Conservation (phyloP, 2,888 invertebrate genomes). For the Adelphocoris suturalis region DNA sequence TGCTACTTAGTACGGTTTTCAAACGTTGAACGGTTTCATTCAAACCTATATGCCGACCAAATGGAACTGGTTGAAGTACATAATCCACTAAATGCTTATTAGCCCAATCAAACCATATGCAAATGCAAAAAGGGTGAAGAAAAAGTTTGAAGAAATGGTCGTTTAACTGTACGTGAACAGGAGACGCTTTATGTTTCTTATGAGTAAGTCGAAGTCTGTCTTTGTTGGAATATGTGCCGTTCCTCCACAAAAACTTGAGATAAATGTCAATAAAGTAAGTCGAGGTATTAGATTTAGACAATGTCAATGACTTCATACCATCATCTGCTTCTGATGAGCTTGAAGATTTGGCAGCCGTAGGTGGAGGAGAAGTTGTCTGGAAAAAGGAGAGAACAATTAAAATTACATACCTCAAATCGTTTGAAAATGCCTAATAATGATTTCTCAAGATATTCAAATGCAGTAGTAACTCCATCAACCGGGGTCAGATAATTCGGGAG, state of each 20-base stretch:
- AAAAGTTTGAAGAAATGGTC: constrained; percentile 18
- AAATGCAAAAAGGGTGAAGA: constrained; percentile 72
- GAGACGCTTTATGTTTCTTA: not conserved
- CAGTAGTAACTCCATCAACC: too few relatives aligned
- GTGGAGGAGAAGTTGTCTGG: constrained; percentile 19
- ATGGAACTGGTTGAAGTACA: constrained; percentile 30
- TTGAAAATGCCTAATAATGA: too few relatives aligned
- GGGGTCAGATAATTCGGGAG: too few relatives aligned
- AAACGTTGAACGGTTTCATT: constrained; percentile 28
- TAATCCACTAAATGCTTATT: constrained; percentile 29
- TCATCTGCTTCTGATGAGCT: constrained; percentile 37
- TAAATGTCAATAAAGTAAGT: constrained; percentile 43
- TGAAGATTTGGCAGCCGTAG: not conserved
- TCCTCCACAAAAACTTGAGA: constrained; percentile 8
- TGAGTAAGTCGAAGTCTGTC: not conserved
- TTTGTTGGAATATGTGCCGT: not conserved
- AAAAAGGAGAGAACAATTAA: not conserved
- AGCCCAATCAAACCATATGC: constrained; percentile 71
- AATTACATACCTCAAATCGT: too few relatives aligned
- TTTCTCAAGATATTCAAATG: too few relatives aligned
- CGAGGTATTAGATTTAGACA: constrained; percentile 49
- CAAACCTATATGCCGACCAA: not conserved
- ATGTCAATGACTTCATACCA: constrained; percentile 64
- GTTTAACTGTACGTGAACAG: not conserved
- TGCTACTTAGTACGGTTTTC: not conserved